Base-by-base conservation (phyloP, 2,797 vertebrate genomes). In the Muraenolepis orangiensis region DNA sequence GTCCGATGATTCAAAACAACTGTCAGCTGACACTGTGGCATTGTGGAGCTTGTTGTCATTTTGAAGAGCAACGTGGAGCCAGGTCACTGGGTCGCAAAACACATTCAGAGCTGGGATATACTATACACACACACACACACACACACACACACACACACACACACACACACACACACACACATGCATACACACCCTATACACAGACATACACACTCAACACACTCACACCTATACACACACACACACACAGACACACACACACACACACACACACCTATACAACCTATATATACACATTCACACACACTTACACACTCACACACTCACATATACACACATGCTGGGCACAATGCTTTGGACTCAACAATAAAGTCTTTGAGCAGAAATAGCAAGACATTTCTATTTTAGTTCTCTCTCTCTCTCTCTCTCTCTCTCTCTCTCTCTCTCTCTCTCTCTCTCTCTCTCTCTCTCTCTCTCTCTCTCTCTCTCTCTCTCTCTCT, bases 291-390 rank as follows among this genome's bases (percentile, higher is more conserved):
- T 18, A 20, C 4, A 6, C 67, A 69, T 30, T 8, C 51, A 12
- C 61, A 64, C 61, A 26, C 61, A 64, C 61, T 26, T 12, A 26
- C 32, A 57, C 40, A 69, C 34, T 36, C 30, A 64, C 30, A 34
- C 57, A 34, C 32, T 73, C 75, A 77, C 40, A 36, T 38, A 70
- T 66, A 76, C 82, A 86, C 80, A 85, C 82, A 72, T 79, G 30
- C 74, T 74, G 80, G 72, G 76, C 73, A 85, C 80, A 85, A 84
- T 51, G 79, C 80, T 87, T 83, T 85, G 82, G 85, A 84, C 83
- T 79, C 67, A 79, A 90, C 87, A 88, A 89, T 86, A 81, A 78
- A 80, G 83, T 69, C 82, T 89, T 90, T 90, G 70, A 88, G 72
- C 76, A 73, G 79, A 85, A 85, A 81, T 80, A 78, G 80, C 79